These are phyloP conservation scores for Apis laboriosa DNA, from an alignment of 1,140 invertebrate species.

Conservation along the genomic window DNA sequence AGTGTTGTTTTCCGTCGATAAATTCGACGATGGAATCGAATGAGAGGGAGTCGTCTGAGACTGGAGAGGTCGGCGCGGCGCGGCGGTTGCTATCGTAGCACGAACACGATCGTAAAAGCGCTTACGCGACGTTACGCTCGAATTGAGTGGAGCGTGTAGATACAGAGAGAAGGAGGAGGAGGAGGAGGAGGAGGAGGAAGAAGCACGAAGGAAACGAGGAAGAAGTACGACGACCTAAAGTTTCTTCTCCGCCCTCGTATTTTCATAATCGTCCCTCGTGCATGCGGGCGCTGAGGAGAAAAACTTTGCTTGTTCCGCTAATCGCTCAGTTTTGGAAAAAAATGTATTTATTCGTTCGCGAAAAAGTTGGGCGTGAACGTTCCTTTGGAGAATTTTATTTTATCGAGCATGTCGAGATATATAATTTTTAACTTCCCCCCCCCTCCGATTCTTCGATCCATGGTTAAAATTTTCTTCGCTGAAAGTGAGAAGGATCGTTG, in stretches of 20 bases:
- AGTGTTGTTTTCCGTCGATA: constrained; percentile 66
- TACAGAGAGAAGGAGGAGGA: constrained; percentile 57
- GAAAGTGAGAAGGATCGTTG: too few species aligned
- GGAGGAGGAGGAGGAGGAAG: constrained; percentile 18
- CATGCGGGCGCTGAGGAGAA: constrained; percentile 24
- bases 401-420: not conserved
- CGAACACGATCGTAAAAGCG: constrained; percentile 68
- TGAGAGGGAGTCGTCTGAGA: constrained; percentile 52
- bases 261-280: constrained; percentile 35
- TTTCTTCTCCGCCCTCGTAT: constrained; percentile 42
- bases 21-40: constrained; percentile 67
- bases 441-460: too few species aligned
- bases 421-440: too few species aligned
- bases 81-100: constrained; percentile 61
- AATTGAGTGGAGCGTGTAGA: constrained; percentile 62
- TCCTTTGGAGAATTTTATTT: constrained; percentile 14
- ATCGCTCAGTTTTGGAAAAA: not conserved
- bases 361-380: not conserved
- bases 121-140: constrained; percentile 69
- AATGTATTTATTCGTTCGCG: constrained; percentile 33
- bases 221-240: constrained; percentile 42
- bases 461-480: too few species aligned
- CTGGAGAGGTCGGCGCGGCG: constrained; percentile 44
- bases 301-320: not conserved
- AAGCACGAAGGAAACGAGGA: constrained; percentile 15